A percentile compares a stretch with the other conserved stretches of the same genome.
Evolutionary conservation across 2,113 vertebrate genomes (phyloP).

Genomic region (Hepsetus odoe): DNA sequence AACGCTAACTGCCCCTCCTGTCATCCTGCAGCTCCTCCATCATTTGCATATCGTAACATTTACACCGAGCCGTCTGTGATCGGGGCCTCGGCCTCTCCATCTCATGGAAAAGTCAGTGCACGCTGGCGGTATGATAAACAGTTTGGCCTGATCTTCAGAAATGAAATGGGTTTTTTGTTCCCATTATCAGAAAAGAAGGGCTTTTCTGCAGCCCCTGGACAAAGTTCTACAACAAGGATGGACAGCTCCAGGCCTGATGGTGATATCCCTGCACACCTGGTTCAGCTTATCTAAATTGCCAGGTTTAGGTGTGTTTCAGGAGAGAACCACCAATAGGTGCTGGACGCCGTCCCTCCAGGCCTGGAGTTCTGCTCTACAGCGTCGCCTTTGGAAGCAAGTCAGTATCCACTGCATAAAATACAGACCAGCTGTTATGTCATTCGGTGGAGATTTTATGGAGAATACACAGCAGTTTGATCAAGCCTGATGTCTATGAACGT

Average conservation of each 20-base stretch:
- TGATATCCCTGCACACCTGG: no score
- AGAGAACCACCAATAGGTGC: no score
- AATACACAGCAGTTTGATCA: neutral
- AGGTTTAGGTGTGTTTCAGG: no score
- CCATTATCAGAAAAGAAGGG: neutral
- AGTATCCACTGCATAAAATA: no score
- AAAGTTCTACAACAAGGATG: no score
- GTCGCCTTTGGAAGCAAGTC: no score
- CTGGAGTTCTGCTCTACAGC: no score
- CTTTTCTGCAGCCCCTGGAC: no score
- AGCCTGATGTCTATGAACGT: neutral
- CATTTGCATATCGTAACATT: constrained; percentile 32
- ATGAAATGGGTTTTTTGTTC: neutral
- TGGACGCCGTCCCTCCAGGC: no score
- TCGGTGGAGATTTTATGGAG: neutral
- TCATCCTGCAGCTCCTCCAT: constrained; percentile 1
- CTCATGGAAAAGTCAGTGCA: neutral
- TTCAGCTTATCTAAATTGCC: no score
- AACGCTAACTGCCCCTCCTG: neutral
- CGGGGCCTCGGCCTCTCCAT: neutral
- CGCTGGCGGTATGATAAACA: neutral
- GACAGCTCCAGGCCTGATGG: no score
- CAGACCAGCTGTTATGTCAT: no score
- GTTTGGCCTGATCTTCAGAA: neutral
- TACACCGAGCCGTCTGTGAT: neutral